Conservation (phyloP, 2,888 invertebrate genomes). For the Drosophila diplacantha region DNA sequence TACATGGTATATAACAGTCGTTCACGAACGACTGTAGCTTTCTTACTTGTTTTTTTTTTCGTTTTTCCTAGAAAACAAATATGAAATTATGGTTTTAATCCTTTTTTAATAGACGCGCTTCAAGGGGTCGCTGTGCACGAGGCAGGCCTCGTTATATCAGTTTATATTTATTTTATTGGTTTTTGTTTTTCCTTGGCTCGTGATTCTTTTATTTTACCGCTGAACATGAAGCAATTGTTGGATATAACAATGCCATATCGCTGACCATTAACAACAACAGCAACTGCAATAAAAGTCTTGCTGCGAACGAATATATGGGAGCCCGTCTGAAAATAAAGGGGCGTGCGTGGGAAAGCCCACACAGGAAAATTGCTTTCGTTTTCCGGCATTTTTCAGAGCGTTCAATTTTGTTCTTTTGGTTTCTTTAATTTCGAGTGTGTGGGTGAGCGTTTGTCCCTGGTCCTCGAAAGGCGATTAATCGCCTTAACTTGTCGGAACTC, state of each 20-base stretch:
- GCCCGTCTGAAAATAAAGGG: conserved; percentile 11
- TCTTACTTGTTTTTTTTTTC: neutral
- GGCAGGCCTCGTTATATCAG: conserved; percentile 5
- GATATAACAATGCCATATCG: conserved; percentile 42
- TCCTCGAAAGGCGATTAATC: conserved; percentile 36
- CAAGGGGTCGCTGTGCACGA: neutral
- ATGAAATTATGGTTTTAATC: conserved; percentile 33
- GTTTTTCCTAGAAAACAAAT: conserved; percentile 16
- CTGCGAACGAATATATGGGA: conserved; percentile 39
- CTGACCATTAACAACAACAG: conserved; percentile 37
- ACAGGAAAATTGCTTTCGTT: conserved; percentile 37
- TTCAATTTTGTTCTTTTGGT: conserved; percentile 34
- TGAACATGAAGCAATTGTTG: conserved; percentile 40
- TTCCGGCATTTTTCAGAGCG: conserved; percentile 41
- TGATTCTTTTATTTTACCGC: conserved; percentile 35
- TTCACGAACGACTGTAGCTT: too few species aligned
- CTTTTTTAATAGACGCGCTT: conserved; percentile 26
- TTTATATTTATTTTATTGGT: conserved; percentile 30
- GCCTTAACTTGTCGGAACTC: conserved; percentile 24
- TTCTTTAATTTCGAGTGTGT: conserved; percentile 36
- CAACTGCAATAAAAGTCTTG: conserved; percentile 52
- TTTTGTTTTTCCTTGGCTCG: conserved; percentile 31
- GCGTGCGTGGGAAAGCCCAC: conserved; percentile 6
- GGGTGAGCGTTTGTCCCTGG: conserved; percentile 25
- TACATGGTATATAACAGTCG: too few species aligned